Base-by-base conservation (phyloP, 2,797 vertebrate genomes). In the Pagetopsis macropterus region DNA sequence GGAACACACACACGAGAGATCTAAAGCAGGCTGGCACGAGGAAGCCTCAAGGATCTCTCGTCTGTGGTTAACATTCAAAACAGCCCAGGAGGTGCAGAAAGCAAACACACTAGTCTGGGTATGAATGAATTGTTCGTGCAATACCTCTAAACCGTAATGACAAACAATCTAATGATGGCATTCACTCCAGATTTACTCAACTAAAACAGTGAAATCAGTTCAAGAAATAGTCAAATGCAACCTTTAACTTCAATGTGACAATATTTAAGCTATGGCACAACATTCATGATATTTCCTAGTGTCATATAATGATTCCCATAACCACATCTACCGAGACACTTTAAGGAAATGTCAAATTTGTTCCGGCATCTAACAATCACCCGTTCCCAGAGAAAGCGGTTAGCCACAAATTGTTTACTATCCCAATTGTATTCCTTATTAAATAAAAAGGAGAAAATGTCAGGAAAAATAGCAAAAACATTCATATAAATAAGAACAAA, bases 51-150 rank as follows among this genome's bases (percentile, higher is more conserved):
- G 64, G 51, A 41, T 48, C 56, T 57, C 52, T 65, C 21, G 23
- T 21, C 16, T 60, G 55, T 51, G 70, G 63, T 65, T 57, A 17
- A 65, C 52, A 75, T 44, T 64, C 43, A 76, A 64, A 65, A 5
- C 1, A 1, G 27, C 2, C 15, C 1, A 33, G 23, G 27, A 15
- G 52, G 17, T 21, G 33, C 33, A 62, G 31, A 54, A 72, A 23
- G 58, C 51, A 14, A 63, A 64, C 27, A 13, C 61, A 43, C 55
- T 23, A 27, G 27, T 27, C 12, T 7, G 9, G 17, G 44, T 17
- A 0, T 55, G 44, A 66, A 27, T 23, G 0, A 11, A 5, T 11
- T 37, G 7, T 37, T 37, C 45, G 1, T 21, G 40, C 19, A 8
- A 40, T 1, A 19, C 23, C 45, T 41, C 21, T 54, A 3, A 55